Evolutionary conservation across 2,888 invertebrate genomes (phyloP).

Genomic region (Crossocerus cetratus): DNA sequence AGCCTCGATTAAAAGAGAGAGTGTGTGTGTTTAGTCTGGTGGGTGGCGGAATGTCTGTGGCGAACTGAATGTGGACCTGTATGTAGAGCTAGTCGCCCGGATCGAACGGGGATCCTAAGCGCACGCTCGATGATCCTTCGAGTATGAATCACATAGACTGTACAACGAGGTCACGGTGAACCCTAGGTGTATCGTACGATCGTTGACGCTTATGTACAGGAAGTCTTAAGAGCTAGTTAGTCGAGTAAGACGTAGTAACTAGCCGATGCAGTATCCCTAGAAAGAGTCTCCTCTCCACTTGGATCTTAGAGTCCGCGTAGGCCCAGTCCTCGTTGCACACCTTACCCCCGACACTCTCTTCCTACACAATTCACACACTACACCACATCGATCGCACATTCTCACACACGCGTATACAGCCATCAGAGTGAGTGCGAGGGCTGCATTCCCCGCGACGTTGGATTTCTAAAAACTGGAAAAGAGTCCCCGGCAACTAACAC

Average conservation of each 20-base stretch:
- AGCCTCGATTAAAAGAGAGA: not conserved
- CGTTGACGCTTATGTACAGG: slow-evolving; percentile 15
- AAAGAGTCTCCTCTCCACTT: not conserved
- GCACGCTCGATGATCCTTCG: slow-evolving; percentile 7
- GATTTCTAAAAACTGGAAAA: too few species aligned
- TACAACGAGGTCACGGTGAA: slow-evolving; percentile 13
- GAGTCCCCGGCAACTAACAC: too few species aligned
- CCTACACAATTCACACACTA: too few species aligned
- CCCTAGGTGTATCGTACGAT: not conserved
- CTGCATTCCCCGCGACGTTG: too few species aligned
- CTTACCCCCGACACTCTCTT: slow-evolving; percentile 12
- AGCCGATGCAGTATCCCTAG: not conserved
- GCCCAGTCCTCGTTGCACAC: too few species aligned
- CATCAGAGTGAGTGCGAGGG: too few species aligned
- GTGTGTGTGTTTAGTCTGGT: too few species aligned
- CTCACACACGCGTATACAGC: too few species aligned
- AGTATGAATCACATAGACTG: slow-evolving; percentile 21
- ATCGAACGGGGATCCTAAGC: slow-evolving; percentile 10
- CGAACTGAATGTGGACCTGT: not conserved
- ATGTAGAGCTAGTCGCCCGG: slow-evolving; percentile 5
- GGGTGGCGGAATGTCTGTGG: not conserved
- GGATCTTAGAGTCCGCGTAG: not conserved
- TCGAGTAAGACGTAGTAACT: not conserved
- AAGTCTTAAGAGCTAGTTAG: not conserved
- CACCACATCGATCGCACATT: too few species aligned